Evolutionary conservation across 2,797 vertebrate genomes (phyloP), one percentile per base, ranked within the genome.

Genomic region (Psittacula derbiana): DNA sequence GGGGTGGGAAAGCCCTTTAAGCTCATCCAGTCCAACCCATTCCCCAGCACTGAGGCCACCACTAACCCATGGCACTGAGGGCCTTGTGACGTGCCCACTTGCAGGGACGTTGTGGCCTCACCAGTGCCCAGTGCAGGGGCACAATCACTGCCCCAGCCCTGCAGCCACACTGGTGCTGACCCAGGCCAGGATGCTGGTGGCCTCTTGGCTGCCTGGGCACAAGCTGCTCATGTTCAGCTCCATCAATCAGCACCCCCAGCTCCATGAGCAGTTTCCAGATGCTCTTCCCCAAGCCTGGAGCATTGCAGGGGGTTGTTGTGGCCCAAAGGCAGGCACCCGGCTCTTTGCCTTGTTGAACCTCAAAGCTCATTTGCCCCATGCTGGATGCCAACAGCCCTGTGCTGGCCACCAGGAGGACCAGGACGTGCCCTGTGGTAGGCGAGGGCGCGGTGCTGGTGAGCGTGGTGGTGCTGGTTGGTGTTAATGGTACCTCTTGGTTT

Each of bases 401-500:
- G 2, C 10, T 2, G 1, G 61, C 66, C 71, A 11, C 27, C 0
- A 0, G 46, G 5, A 4, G 31, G 3, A 21, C 2, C 66, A 33
- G 31, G 21, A 3, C 1, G 8, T 52, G 58, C 43, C 69, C 27
- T 8, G 0, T 1, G 57, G 30, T 46, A 2, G 58, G 69, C 1
- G 4, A 31, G 60, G 73, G 21, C 0, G 18, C 1, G 38, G 52
- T 12, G 74, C 82, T 4, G 5, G 61, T 0, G 16, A 33, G 65
- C 6, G 4, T 1, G 23, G 73, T 15, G 61, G n/a, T 0, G 9
- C 1, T 58, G 55, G 33, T 58, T 36, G 33, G 23, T 58, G 55
- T 70, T 95, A 96, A 97, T 10, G 16, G 41, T 95, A 81, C 91
- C 92, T 95, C 98, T 95, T 91, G 97, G 97, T 98, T 97, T 97